Base-by-base conservation (phyloP, 2,113 vertebrate genomes). In the Clinocottus analis region DNA sequence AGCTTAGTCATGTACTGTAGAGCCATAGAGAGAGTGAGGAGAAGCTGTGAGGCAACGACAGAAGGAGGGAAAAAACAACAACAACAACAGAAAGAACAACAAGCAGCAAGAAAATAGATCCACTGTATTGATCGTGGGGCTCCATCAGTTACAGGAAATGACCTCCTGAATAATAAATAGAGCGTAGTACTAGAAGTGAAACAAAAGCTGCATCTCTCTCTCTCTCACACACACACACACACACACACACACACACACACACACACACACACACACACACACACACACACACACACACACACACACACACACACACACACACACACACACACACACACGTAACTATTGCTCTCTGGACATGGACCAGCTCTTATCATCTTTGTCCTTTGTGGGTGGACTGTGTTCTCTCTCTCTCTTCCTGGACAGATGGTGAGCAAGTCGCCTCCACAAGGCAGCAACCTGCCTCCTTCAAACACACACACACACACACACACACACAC, bases 341-440 rank as follows among this genome's bases (percentile, higher is more conserved):
- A 55, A 72, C 71, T 47, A 51, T 13, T 45, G 29, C 43, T 59
- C 47, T 23, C 67, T 84, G 66, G 69, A 81, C 72, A 31, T 7
- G 62, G 55, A 3, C 63, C 71, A 72, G 73, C 51, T 74, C 68
- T 73, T 27, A 49, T 68, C 65, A 59, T 76, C 62, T 61, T 66
- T 62, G 51, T 86, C 58, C 56, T 84, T 66, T 64, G 69, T 79
- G 35, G 88, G 76, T 62, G 59, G 78, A 66, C 64, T 39, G 31
- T 71, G 72, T 63, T 72, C 39, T 67, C 67, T 27, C 63, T 68
- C 82, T 69, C 75, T 87, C 58, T 92, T 93, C 91, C 91, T 91
- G 91, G 75, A 82, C 93, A 94, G 91, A 94, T 92, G 93, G 91
- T 74, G 21, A 3, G 35, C 49, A 76, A 79, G 79, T 87, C 71